Evolutionary conservation across 37 sponge, comb jelly and placozoan genomes (phyloP), one percentile per base, ranked within the genome.

Genomic region (Halisarca cf. caerulea): DNA sequence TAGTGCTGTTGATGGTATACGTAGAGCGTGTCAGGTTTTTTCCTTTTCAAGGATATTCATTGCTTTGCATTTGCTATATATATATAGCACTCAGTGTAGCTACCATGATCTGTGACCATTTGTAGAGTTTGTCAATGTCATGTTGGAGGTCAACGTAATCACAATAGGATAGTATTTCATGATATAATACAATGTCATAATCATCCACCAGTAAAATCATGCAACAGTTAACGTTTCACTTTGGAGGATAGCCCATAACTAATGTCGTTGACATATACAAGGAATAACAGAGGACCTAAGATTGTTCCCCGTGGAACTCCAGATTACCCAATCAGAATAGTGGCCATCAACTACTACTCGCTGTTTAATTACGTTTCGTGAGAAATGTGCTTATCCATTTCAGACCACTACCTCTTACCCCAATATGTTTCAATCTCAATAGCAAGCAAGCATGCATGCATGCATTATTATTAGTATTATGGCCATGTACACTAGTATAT

Each of bases 251-350:
- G 33, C 8, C 2, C 35, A 2, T 25, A 39, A 59, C 78, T 61
- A 36, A 85, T 85, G 45, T 85, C 78, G 40, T 85, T 85, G 2
- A 75, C 35, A n/a, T n/a, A 41, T 85, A 75, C 38, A 30, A 85
- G 44, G 78, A 85, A 85, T 15, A 85, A 33, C 58, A 85, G 33
- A 4, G 84, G 85, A 0, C 85, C 85, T 3, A 85, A 62, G 20
- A 85, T 85, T 5, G 85, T 58, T 15, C 78, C 85, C 35, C 71
- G 84, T 7, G 84, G 84, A 5, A 83, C 73, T 5, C 73, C 84
- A 0, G 84, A 83, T 0, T 57, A 20, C 21, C 39, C 60, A 68
- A 15, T 8, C 51, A 33, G 83, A 87, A 44, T 28, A 82, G 64
- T 35, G 15, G 33, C 61, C 61, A 59, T 82, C 83, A 38, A 88